Conservation (phyloP, 1,140 invertebrate genomes). For the Leptinotarsa undecemlineata region DNA sequence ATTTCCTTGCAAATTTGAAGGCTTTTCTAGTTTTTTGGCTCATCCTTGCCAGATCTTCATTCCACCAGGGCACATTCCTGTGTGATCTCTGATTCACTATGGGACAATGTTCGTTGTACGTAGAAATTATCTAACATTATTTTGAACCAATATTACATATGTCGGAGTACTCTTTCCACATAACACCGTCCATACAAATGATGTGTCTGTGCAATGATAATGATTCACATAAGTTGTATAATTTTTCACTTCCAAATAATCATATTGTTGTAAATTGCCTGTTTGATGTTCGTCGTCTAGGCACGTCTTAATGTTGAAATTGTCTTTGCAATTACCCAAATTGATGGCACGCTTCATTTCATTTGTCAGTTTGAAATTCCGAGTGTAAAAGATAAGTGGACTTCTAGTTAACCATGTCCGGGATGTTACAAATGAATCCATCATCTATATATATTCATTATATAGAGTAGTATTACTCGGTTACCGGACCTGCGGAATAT, state of each 20-base stretch:
- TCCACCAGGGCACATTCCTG: no score
- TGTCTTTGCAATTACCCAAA: constrained; percentile 22
- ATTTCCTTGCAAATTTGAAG: no score
- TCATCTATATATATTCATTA: not conserved
- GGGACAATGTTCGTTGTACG: no score
- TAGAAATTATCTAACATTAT: no score
- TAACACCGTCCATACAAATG: not conserved
- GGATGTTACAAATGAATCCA: constrained; percentile 26
- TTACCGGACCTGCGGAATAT: no score
- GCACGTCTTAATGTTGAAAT: constrained; percentile 19
- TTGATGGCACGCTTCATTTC: constrained; percentile 27
- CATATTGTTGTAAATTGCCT: not conserved
- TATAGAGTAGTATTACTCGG: not conserved
- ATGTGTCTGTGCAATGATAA: not conserved
- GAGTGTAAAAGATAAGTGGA: constrained; percentile 22
- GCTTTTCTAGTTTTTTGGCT: no score
- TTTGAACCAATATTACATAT: no score
- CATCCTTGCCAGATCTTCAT: no score
- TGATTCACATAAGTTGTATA: constrained; percentile 1
- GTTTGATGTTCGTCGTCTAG: constrained; percentile 4
- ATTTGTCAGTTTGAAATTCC: constrained; percentile 21
- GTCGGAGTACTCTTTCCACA: not conserved
- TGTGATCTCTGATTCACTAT: no score
- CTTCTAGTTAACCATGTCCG: constrained; percentile 27
- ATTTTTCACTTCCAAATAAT: not conserved